Base-by-base conservation (phyloP, 2,797 vertebrate genomes). In the Setipinna tenuifilis region DNA sequence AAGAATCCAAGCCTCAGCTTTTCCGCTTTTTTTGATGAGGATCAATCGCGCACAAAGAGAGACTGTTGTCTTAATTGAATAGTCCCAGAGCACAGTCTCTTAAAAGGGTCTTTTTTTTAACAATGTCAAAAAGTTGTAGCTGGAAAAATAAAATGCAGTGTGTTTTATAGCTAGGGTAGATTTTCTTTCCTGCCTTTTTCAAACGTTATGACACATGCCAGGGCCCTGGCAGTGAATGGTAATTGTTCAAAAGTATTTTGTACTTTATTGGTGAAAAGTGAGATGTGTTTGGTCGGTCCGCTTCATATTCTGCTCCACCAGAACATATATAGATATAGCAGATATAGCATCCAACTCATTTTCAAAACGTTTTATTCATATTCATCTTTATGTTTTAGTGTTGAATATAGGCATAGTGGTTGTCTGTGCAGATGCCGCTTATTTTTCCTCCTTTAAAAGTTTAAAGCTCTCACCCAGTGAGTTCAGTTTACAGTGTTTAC, bases 131-230 rank as follows among this genome's bases (percentile, higher is more conserved):
- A 41, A 75, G 16, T 41, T 75, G 14, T 75, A 41, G 68, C 16
- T 75, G 68, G 68, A 75, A 41, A 75, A 75, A 75, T 75, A 75
- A 75, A 75, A 75, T 75, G 68, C 68, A 41, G n/a, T n/a, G 2
- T 17, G 17, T 41, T 41, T 75, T 75, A 75, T 75, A 75, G 68
- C 68, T 41, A n/a, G 28, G 6, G 28, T 75, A 41, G 3, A 7
- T 75, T 71, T 41, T 41, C 46, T 75, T 41, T 31, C 68, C 31
- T 19, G 16, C 31, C 68, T 75, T 16, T 16, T 75, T 75, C 68
- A 19, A 41, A 75, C 68, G 35, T 75, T 75, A 75, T 75, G 68
- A 75, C 68, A 75, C 59, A 23, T 75, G 68, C 68, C 68, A 75
- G 68, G 31, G 68, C 28, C 68, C 12, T 7, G 17, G 68, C 31